phyloP scores from a whole-genome alignment of 2,113 vertebrate species.

The Brachyhypopomus gauderio region DNA sequence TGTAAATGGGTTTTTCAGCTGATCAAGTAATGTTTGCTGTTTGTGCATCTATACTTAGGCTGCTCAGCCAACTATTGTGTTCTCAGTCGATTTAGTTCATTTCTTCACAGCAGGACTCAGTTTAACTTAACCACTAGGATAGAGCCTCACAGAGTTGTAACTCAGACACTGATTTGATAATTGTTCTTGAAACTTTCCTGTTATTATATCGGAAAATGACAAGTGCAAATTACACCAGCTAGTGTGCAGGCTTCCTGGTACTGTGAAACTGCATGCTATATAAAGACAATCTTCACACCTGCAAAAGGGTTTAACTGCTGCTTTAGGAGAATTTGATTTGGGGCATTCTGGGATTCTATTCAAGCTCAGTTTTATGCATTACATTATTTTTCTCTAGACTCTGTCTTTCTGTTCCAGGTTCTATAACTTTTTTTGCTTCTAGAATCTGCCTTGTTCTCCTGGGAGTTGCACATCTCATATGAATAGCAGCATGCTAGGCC shows the following conservation, averaged over 20 bases:
- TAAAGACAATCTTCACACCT: background rate
- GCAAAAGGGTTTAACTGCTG: background rate
- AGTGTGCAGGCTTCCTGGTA: background rate
- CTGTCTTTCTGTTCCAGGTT: no score
- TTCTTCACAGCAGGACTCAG: background rate
- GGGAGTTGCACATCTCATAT: no score
- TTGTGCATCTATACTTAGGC: background rate
- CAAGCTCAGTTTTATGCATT: background rate
- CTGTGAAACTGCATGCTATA: background rate
- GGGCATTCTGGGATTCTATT: background rate
- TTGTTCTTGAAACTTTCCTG: background rate
- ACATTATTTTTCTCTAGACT: background rate
- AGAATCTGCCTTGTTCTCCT: no score
- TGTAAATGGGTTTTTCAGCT: background rate
- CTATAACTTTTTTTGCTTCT: no score
- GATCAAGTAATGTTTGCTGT: background rate
- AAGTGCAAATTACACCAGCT: background rate
- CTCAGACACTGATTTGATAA: background rate
- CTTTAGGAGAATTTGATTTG: background rate
- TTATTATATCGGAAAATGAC: background rate
- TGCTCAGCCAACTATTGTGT: background rate
- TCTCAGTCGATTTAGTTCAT: background rate
- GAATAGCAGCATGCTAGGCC: background rate
- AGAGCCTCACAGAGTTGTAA: conserved; percentile 13
- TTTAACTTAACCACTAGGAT: conserved; percentile 6